A percentile compares a stretch with the other conserved stretches of the same genome.
Conservation (phyloP, 2,797 vertebrate genomes). For the Eulemur rubriventer region DNA sequence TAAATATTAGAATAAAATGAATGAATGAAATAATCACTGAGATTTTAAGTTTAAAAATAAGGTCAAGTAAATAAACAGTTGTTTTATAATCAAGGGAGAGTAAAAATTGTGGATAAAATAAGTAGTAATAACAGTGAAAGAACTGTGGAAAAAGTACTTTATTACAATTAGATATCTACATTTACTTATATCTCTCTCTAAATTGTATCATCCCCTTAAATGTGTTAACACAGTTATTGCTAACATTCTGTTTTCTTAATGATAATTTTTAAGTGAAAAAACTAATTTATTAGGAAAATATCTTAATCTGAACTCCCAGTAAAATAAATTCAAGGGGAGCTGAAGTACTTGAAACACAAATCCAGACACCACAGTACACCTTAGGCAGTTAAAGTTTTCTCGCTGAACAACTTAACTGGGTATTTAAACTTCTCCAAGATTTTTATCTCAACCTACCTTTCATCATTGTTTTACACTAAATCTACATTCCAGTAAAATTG, state of each 20-base stretch:
- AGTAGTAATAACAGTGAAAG: neutral
- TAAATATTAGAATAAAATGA: neutral
- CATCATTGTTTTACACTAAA: neutral
- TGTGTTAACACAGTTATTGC: neutral
- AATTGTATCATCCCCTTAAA: neutral
- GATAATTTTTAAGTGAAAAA: constrained; percentile 22
- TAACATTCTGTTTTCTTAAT: neutral
- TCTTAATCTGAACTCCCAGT: neutral
- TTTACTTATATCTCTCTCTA: neutral
- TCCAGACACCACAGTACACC: neutral
- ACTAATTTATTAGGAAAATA: neutral
- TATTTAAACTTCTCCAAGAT: neutral
- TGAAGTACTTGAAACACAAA: neutral
- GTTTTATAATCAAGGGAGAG: neutral
- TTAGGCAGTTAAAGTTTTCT: neutral
- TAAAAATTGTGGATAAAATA: neutral
- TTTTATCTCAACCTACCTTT: neutral
- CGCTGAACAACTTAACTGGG: neutral
- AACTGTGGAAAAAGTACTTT: neutral
- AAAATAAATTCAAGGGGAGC: neutral
- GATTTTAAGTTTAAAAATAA: constrained; percentile 7
- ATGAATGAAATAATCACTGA: neutral
- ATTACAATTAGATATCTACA: neutral
- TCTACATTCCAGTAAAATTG: neutral
- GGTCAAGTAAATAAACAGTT: constrained; percentile 8